Evolutionary conservation across 2,888 invertebrate species (phyloP), one percentile per base, ranked within the genome.

Genomic region (Corythucha ciliata): DNA sequence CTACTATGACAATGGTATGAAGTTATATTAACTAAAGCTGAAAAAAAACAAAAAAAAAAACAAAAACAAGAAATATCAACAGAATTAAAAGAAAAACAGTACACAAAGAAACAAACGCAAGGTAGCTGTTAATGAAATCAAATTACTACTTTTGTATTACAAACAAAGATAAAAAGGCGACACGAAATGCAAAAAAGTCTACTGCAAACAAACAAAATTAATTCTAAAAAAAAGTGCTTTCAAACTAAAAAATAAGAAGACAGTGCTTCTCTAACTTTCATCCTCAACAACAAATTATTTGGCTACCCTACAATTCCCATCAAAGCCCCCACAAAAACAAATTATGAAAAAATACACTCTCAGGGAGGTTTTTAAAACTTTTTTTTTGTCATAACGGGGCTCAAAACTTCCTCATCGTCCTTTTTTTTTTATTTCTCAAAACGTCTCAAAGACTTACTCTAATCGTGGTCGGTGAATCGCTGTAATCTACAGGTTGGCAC

Each of bases 401-500:
- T 29, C 29, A 12, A 29, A 29, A 29, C 12, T 29, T 29, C 12
- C 12, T 29, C 10, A 25, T 10, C 16, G 12, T 20, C 20, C 24
- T 12, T n/a, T 37, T 6, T 46, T 46, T 52, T 14, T 25, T 21
- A 46, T 32, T 52, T 25, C 26, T 6, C 10, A 18, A 42, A n/a
- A n/a, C n/a, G 8, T 42, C 20, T 37, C 22, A 41, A 22, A 3
- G 40, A 76, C 86, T 84, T 82, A 91, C 90, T 80, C 87, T 80
- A 68, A 78, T 74, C 60, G 90, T 85, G 67, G 80, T 77, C 58
- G 83, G 79, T 70, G 78, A 81, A 71, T 81, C 77, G 63, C 82
- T 77, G 75, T 87, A 83, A 76, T 91, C 90, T 70, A 91, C 89
- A 56, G 89, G 89, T 74, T 91, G 87, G 75, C 91, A 91, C 67